phyloP scores from a whole-genome alignment of 2,888 invertebrate species.

The Augochlorella aurata region DNA sequence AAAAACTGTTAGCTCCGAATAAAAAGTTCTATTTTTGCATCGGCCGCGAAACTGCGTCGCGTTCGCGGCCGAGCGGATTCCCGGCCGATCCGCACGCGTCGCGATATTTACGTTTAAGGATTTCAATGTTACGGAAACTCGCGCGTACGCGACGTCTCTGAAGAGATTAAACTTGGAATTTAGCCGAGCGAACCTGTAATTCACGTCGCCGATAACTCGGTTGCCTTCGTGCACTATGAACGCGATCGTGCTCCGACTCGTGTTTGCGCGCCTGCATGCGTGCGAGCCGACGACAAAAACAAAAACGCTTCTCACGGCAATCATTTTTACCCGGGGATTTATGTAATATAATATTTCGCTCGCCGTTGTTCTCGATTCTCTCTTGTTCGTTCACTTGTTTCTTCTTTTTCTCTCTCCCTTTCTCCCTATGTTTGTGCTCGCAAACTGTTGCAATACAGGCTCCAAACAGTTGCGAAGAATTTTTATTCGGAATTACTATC shows the following conservation, averaged over 20 bases:
- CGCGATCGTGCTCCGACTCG: neutral
- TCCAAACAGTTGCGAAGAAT: too few species aligned
- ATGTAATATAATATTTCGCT: conserved; percentile 55
- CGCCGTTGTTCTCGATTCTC: conserved; percentile 39
- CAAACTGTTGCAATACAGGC: too few species aligned
- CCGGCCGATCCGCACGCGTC: neutral
- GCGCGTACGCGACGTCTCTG: conserved; percentile 26
- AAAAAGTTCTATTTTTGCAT: conserved; percentile 44
- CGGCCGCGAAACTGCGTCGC: conserved; percentile 33
- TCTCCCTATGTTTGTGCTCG: neutral
- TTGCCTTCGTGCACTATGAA: conserved; percentile 25
- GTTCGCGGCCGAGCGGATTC: too few species aligned
- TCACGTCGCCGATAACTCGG: conserved; percentile 51
- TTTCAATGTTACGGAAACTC: conserved; percentile 45
- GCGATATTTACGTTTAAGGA: conserved; percentile 53
- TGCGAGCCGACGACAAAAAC: conserved; percentile 6
- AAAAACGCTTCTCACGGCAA: conserved; percentile 52
- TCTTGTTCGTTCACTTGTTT: neutral
- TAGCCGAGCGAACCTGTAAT: conserved; percentile 38
- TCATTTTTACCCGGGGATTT: conserved; percentile 48
- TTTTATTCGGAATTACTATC: too few species aligned
- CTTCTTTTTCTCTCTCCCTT: neutral
- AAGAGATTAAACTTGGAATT: conserved; percentile 50
- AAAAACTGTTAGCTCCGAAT: conserved; percentile 26
- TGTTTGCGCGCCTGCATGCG: neutral